Evolutionary conservation across 2,888 invertebrate genomes (phyloP).

Genomic region (Bellardia bayeri): DNA sequence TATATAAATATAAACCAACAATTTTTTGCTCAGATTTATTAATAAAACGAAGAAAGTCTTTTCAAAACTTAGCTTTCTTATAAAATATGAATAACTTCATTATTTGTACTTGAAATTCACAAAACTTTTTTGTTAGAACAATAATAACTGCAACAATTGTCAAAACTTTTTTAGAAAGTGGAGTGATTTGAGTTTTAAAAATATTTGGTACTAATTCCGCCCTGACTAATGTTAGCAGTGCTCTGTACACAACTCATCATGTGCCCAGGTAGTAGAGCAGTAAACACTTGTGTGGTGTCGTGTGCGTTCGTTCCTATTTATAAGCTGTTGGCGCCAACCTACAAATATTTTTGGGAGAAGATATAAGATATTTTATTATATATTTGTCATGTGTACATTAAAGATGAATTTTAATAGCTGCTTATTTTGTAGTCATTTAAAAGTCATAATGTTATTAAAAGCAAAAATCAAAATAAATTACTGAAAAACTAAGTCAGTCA

Average conservation of each 20-base stretch:
- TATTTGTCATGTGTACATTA: constrained; percentile 5
- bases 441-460: no score
- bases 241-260: constrained; percentile 28
- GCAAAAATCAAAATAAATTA: neutral
- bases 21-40: no score
- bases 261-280: neutral
- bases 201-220: neutral
- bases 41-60: neutral
- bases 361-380: neutral
- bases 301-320: constrained; percentile 2
- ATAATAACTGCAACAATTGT: neutral
- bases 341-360: neutral
- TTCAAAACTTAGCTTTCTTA: neutral
- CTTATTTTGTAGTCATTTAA: neutral
- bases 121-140: constrained; percentile 12
- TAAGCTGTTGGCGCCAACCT: constrained; percentile 20
- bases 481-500: neutral
- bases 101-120: constrained; percentile 55
- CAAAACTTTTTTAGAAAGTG: constrained; percentile 8
- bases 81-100: constrained; percentile 33
- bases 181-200: neutral
- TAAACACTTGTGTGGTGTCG: constrained; percentile 2
- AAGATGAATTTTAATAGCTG: constrained; percentile 15
- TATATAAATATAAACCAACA: neutral
- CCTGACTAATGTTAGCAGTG: neutral